phyloP scores from a whole-genome alignment of 2,113 vertebrate species.

The Prionailurus viverrinus region DNA sequence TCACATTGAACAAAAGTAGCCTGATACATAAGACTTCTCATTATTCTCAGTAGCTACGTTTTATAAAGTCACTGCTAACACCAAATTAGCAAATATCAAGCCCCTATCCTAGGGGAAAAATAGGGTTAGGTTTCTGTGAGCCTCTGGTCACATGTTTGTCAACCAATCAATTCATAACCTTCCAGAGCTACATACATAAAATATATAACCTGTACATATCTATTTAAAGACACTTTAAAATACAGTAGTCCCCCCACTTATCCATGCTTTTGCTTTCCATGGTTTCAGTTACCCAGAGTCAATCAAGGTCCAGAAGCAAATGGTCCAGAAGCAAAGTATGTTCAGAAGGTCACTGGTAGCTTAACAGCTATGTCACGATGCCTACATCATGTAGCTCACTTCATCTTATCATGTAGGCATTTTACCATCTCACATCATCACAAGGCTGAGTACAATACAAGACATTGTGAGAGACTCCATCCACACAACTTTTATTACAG shows the following conservation, averaged over 20 bases:
- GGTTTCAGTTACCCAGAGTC: neutral
- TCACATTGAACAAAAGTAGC: neutral
- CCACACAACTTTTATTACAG: neutral
- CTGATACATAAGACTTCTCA: neutral
- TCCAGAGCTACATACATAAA: neutral
- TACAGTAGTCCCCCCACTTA: neutral
- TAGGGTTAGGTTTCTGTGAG: neutral
- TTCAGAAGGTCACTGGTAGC: neutral
- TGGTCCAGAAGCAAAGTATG: neutral
- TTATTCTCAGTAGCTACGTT: neutral
- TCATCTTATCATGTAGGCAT: neutral
- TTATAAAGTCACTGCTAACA: neutral
- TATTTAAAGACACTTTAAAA: neutral
- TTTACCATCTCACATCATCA: neutral
- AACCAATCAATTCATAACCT: neutral
- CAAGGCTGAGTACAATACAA: neutral
- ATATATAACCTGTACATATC: neutral
- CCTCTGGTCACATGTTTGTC: neutral
- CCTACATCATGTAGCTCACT: neutral
- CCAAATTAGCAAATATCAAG: neutral
- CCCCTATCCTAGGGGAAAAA: neutral
- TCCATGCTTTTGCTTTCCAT: neutral
- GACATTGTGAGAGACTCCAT: neutral
- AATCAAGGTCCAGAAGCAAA: neutral
- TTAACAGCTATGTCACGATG: neutral